Evolutionary conservation across 2,797 vertebrate genomes (phyloP), one percentile per base, ranked within the genome.

Genomic region (Amblyraja radiata): DNA sequence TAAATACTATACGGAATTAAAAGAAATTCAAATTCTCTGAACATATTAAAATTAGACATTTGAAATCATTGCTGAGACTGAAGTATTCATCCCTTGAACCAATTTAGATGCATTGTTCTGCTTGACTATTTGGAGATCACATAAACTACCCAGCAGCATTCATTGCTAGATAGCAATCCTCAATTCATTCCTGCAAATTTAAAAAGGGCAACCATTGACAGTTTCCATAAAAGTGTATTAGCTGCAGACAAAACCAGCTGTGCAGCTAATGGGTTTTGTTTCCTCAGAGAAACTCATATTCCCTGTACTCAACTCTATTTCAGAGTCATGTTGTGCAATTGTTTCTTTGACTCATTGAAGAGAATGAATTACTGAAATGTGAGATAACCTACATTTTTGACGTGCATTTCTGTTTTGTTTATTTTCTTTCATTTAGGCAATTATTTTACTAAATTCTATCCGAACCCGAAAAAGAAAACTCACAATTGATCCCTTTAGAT

Each of bases 401-500:
- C 1, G 6, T 28, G 36, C 74, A 23, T 54, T 28, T 74, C 71
- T 39, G 73, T 25, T 74, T 92, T 92, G 76, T 76, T 91, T 76
- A 76, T 92, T 74, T 10, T 54, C 90, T 54, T 46, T 92, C 71
- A 76, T 68, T 46, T 23, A 76, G 23, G 68, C 18, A 46, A 92
- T 92, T 92, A 92, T 76, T 74, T 54, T 54, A 5, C 90, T 76
- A 76, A 92, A 46, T 74, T 76, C 23, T n/a, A 28, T 74, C 39
- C 28, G 23, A 73, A 25, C 90, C 39, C 10, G 90, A 91, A 36
- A n/a, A 90, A 36, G 94, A 93, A 94, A 94, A 68, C 94, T 94
- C 95, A 96, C 90, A 95, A 95, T 94, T 88, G 95, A 95, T 97
- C 6, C 95, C 95, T 94, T 95, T 96, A 95, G 95, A 96, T 96